Conservation (phyloP, 2,113 vertebrate species). For the Rafetus swinhoei region DNA sequence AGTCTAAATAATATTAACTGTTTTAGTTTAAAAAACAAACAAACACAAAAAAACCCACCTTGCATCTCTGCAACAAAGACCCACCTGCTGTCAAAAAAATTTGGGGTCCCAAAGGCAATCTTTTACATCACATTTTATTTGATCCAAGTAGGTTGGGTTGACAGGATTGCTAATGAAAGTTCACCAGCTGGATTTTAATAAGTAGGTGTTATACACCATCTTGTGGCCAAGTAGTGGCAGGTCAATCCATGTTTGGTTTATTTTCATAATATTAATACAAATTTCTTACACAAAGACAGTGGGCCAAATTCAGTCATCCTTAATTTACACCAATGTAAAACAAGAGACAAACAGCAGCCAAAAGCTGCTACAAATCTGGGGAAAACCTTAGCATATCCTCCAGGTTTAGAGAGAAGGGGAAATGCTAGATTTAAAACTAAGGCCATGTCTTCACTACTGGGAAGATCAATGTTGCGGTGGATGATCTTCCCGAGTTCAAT, state of each 20-base stretch:
- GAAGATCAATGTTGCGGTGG: too few relatives aligned
- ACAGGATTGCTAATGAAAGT: not conserved
- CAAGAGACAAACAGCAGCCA: not conserved
- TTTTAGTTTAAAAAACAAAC: not conserved
- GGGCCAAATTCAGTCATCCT: not conserved
- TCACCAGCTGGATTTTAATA: not conserved
- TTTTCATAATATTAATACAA: not conserved
- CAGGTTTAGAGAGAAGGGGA: not conserved
- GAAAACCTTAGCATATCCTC: not conserved
- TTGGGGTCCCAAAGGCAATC: not conserved
- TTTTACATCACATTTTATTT: not conserved
- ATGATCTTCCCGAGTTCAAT: too few relatives aligned
- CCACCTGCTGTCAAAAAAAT: not conserved
- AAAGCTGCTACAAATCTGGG: not conserved
- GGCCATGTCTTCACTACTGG: too few relatives aligned
- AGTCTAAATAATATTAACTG: not conserved
- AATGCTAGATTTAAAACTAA: not conserved
- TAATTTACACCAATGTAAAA: not conserved
- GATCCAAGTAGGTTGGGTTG: not conserved
- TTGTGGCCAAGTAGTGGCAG: conserved; percentile 60
- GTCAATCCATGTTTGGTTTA: not conserved
- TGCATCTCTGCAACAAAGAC: not conserved
- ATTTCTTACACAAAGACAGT: not conserved
- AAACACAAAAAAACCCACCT: not conserved
- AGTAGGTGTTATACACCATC: conserved; percentile 47